These are phyloP conservation scores for Gymnopithys bicolor DNA, from an alignment of 2,797 vertebrate genomes.

Conservation along the genomic window DNA sequence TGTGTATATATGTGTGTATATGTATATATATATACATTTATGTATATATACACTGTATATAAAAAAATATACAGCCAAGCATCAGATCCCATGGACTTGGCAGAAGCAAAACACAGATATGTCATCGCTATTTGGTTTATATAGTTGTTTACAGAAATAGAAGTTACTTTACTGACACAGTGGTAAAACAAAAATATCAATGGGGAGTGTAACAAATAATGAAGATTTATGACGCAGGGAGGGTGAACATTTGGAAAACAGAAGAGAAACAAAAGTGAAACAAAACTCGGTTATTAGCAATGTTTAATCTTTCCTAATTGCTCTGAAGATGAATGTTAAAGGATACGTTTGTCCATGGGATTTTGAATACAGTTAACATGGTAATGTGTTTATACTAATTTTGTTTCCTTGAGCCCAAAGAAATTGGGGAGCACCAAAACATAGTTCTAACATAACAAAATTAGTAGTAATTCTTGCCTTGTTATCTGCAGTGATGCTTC, in stretches of 20 bases:
- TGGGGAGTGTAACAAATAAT: neutral
- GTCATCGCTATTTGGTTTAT: neutral
- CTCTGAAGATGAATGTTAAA: constrained; percentile 55
- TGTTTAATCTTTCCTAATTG: constrained; percentile 47
- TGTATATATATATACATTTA: constrained; percentile 59
- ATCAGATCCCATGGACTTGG: constrained; percentile 91
- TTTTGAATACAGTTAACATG: constrained; percentile 85
- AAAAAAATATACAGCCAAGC: constrained; percentile 82
- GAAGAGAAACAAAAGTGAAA: neutral
- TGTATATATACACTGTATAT: constrained; percentile 69
- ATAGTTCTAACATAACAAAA: constrained; percentile 81
- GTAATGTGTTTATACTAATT: constrained; percentile 87
- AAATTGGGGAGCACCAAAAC: constrained; percentile 71
- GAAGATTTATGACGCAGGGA: neutral
- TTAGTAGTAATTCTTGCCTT: constrained; percentile 88
- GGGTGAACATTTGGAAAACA: neutral
- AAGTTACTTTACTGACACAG: neutral
- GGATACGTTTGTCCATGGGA: constrained; percentile 87
- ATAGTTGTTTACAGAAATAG: neutral
- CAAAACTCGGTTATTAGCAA: constrained; percentile 8
- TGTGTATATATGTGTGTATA: constrained; percentile 74
- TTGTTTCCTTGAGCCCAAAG: constrained; percentile 84
- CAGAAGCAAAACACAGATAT: constrained; percentile 1
- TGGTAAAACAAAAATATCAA: neutral
- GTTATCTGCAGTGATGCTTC: constrained; percentile 92